phyloP scores from a whole-genome alignment of 2,797 vertebrate genomes.

The Paedocypris micromegethes region DNA sequence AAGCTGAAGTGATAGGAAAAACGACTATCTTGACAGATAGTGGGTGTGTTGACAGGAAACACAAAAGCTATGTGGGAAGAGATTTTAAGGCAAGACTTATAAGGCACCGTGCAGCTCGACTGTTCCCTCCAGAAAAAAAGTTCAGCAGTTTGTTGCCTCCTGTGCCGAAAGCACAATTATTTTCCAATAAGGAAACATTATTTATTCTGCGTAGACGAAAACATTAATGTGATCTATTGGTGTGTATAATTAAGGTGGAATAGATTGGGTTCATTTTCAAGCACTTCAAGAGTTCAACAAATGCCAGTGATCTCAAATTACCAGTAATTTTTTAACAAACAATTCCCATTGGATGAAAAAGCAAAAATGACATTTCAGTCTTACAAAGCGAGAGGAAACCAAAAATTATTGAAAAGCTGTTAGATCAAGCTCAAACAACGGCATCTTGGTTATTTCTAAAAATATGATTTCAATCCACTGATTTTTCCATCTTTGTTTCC shows the following conservation, averaged over 20 bases:
- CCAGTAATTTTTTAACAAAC: background rate
- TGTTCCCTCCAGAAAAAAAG: slow-evolving; percentile 50
- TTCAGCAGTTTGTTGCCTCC: slow-evolving; percentile 23
- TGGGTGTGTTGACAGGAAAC: slow-evolving; percentile 57
- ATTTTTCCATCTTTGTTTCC: slow-evolving; percentile 68
- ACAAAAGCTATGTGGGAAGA: slow-evolving; percentile 53
- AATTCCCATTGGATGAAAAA: background rate
- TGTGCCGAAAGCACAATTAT: slow-evolving; percentile 60
- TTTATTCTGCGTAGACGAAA: slow-evolving; percentile 45
- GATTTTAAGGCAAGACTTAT: slow-evolving; percentile 53
- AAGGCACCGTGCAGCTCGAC: slow-evolving; percentile 56
- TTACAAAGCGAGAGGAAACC: slow-evolving; percentile 9
- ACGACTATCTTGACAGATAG: slow-evolving; percentile 55
- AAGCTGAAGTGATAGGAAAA: slow-evolving; percentile 43
- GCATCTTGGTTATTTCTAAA: slow-evolving; percentile 66
- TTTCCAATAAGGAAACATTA: slow-evolving; percentile 53
- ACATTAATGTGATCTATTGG: background rate
- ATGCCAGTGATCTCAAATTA: slow-evolving; percentile 4
- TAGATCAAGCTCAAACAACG: slow-evolving; percentile 53
- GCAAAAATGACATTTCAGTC: slow-evolving; percentile 2
- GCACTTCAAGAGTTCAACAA: background rate
- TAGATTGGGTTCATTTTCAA: slow-evolving; percentile 3
- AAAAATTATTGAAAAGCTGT: slow-evolving; percentile 41
- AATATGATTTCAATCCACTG: slow-evolving; percentile 61
- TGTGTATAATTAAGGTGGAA: slow-evolving; percentile 14